Conservation (phyloP, 2,888 invertebrate species). For the Petrophora chlorosata region DNA sequence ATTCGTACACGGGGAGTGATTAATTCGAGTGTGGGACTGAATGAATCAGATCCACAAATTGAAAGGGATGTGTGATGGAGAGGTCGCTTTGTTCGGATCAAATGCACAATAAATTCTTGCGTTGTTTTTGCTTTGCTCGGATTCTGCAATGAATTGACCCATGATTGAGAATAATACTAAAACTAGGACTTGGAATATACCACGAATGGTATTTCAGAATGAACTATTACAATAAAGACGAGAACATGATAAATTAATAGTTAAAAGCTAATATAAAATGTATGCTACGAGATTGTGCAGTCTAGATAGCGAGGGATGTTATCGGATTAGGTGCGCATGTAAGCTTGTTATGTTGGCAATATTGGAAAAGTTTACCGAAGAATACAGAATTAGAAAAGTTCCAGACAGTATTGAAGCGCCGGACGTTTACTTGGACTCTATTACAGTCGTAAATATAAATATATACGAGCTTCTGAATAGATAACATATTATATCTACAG, state of each 20-base stretch:
- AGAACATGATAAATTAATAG: slow-evolving; percentile 9
- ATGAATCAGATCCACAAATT: slow-evolving; percentile 18
- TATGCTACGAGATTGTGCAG: slow-evolving; percentile 45
- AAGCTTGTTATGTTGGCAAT: slow-evolving; percentile 67
- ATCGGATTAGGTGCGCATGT: slow-evolving; percentile 59
- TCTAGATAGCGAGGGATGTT: slow-evolving; percentile 45
- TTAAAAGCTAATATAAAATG: slow-evolving; percentile 46
- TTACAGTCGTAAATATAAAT: slow-evolving; percentile 25
- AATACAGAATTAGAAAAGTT: slow-evolving; percentile 74
- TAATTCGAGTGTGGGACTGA: slow-evolving; percentile 36
- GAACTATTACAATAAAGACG: too few relatives aligned
- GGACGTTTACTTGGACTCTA: slow-evolving; percentile 45
- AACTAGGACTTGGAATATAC: too few relatives aligned
- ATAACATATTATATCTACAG: too few relatives aligned
- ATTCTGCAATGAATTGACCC: too few relatives aligned
- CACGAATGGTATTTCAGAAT: too few relatives aligned
- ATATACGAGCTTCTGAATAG: too few relatives aligned
- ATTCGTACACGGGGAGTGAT: slow-evolving; percentile 37
- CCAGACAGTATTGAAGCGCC: slow-evolving; percentile 47
- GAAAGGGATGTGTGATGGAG: slow-evolving; percentile 14
- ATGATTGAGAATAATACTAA: too few relatives aligned
- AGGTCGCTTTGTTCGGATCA: slow-evolving; percentile 8
- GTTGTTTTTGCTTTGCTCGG: not conserved
- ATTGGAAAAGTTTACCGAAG: slow-evolving; percentile 72
- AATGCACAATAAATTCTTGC: not conserved